Evolutionary conservation across 2,888 invertebrate genomes (phyloP).

Genomic region (Salpingus planirostris): DNA sequence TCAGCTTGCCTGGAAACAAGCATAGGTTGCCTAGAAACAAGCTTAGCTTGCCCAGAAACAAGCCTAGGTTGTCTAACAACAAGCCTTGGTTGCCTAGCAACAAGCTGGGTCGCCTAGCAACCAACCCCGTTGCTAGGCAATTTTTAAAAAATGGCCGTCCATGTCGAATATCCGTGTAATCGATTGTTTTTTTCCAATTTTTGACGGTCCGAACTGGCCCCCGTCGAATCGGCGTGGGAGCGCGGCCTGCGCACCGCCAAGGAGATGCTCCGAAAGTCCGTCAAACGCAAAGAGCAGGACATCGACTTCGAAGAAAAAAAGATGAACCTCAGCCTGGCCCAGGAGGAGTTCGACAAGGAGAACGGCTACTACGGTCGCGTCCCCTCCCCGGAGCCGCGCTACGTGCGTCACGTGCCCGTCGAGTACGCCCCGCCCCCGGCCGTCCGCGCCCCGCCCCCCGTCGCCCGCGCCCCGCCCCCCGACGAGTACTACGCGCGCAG

Average conservation of each 20-base stretch:
- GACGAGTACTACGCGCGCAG: slow-evolving; percentile 35
- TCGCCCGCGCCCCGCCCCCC: slow-evolving; percentile 19
- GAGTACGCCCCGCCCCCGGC: slow-evolving; percentile 28
- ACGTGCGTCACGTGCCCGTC: slow-evolving; percentile 32
- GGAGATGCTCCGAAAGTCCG: slow-evolving; percentile 86
- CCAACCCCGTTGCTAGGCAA: no score
- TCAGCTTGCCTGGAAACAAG: no score
- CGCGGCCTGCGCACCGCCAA: slow-evolving; percentile 90
- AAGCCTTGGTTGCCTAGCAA: no score
- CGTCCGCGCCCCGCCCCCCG: slow-evolving; percentile 18
- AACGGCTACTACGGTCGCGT: slow-evolving; percentile 47
- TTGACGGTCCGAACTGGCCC: slow-evolving; percentile 49
- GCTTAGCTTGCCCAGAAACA: no score
- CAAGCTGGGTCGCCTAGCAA: no score
- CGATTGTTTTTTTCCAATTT: no score
- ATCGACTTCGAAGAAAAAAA: slow-evolving; percentile 95
- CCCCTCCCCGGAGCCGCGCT: slow-evolving; percentile 38
- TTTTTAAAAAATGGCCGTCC: no score
- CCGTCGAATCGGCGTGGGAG: slow-evolving; percentile 94
- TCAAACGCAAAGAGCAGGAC: slow-evolving; percentile 88
- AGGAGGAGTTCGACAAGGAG: slow-evolving; percentile 67
- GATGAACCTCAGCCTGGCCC: slow-evolving; percentile 74
- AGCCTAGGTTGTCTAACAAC: no score
- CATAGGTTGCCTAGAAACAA: no score
- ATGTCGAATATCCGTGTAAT: no score